These are phyloP conservation scores for Trematomus bernacchii DNA, from an alignment of 2,797 vertebrate species.

Conservation along the genomic window DNA sequence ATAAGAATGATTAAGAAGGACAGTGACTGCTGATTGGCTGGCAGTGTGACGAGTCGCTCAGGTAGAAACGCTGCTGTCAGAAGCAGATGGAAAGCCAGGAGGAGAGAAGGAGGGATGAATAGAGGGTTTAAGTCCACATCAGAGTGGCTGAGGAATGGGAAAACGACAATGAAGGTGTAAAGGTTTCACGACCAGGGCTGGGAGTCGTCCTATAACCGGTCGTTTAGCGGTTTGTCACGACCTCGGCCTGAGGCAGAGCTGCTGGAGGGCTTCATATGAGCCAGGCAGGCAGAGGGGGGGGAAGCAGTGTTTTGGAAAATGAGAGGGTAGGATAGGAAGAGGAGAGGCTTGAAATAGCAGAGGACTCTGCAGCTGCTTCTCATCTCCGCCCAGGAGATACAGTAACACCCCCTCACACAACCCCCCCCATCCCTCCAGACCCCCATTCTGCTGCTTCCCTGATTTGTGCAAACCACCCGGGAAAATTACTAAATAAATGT, in stretches of 20 bases:
- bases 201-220: conserved; percentile 59
- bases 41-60: conserved; percentile 26
- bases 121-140: conserved; percentile 44
- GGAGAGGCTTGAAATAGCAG: conserved; percentile 81
- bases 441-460: background rate
- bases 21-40: conserved; percentile 52
- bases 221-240: conserved; percentile 61
- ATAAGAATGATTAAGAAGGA: conserved; percentile 51
- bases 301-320: conserved; percentile 85
- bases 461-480: background rate
- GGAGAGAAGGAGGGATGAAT: conserved; percentile 21
- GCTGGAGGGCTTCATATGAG: conserved; percentile 34
- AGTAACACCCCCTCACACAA: conserved; percentile 32
- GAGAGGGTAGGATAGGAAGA: conserved; percentile 80
- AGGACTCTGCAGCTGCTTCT: conserved; percentile 79
- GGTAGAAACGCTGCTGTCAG: conserved; percentile 41
- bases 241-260: conserved; percentile 52
- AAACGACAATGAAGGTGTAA: conserved; percentile 36
- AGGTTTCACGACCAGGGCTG: conserved; percentile 39
- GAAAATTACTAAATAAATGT: background rate
- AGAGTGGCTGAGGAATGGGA: conserved; percentile 13
- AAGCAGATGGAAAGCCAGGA: conserved; percentile 38
- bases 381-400: conserved; percentile 67
- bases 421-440: background rate
- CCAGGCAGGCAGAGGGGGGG: conserved; percentile 27